phyloP scores from a whole-genome alignment of 2,113 vertebrate genomes.

The Diphyllodes magnificus region DNA sequence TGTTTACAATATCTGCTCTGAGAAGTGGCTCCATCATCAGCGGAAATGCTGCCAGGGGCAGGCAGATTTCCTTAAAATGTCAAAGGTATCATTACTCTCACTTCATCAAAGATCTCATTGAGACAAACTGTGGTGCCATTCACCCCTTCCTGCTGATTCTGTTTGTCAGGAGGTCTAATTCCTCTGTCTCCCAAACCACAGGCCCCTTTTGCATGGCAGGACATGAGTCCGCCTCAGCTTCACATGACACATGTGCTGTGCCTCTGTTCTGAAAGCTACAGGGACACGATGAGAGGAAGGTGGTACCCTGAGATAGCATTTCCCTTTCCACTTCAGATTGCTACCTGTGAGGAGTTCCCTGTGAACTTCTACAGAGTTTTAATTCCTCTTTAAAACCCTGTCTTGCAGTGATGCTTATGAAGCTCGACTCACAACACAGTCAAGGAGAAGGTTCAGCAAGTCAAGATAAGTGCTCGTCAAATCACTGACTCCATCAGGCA shows the following conservation, averaged over 20 bases:
- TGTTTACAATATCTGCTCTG: background rate
- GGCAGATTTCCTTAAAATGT: background rate
- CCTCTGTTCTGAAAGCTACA: background rate
- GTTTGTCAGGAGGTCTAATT: background rate
- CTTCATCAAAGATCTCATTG: background rate
- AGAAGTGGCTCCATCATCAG: background rate
- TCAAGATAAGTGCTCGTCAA: fast-evolving
- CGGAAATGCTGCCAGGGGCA: fast-evolving
- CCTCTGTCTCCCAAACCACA: background rate
- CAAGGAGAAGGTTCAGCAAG: background rate
- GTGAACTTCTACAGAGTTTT: background rate
- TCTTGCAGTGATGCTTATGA: background rate
- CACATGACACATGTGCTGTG: background rate
- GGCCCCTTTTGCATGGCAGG: background rate
- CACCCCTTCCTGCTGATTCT: background rate
- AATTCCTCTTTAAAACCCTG: background rate
- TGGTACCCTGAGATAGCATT: background rate
- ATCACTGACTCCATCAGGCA: background rate
- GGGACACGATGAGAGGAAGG: background rate
- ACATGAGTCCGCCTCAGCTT: background rate
- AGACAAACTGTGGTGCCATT: background rate
- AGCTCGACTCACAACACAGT: background rate
- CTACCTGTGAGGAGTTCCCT: background rate
- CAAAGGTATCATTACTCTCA: background rate
- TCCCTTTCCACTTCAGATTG: background rate